These are phyloP conservation scores for Pheosia tremula DNA, from an alignment of 2,888 invertebrate genomes.

Conservation along the genomic window DNA sequence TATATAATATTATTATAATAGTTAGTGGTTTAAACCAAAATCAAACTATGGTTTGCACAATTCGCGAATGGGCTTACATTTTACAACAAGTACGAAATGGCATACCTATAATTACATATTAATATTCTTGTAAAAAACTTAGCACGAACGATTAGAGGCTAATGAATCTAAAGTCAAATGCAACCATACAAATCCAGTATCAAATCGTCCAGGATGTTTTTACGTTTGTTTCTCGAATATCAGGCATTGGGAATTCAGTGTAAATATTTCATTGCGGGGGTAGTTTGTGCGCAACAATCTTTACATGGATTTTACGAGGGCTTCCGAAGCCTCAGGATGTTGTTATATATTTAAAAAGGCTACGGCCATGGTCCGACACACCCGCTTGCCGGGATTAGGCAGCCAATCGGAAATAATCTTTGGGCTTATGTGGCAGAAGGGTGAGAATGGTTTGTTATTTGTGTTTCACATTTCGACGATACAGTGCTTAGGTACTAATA, in stretches of 20 bases:
- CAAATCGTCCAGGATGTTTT: slow-evolving; percentile 39
- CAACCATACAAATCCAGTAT: no score
- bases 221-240: slow-evolving; percentile 38
- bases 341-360: slow-evolving; percentile 45
- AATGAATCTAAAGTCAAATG: no score
- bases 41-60: no score
- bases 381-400: slow-evolving; percentile 43
- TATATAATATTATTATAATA: no score
- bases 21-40: no score
- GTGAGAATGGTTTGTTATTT: slow-evolving; percentile 9
- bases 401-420: slow-evolving; percentile 47
- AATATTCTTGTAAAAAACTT: no score
- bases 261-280: slow-evolving; percentile 54
- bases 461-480: background rate
- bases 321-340: slow-evolving; percentile 32
- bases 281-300: slow-evolving; percentile 54
- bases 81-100: no score
- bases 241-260: slow-evolving; percentile 43
- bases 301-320: slow-evolving; percentile 56
- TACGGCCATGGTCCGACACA: slow-evolving; percentile 34
- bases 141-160: no score
- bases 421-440: slow-evolving; percentile 26
- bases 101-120: no score
- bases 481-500: background rate
- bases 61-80: no score